Percentiles rank a stretch among this genome's conserved stretches.
Conservation (phyloP, 2,888 invertebrate genomes). For the Brachypalpus laphriformis region DNA sequence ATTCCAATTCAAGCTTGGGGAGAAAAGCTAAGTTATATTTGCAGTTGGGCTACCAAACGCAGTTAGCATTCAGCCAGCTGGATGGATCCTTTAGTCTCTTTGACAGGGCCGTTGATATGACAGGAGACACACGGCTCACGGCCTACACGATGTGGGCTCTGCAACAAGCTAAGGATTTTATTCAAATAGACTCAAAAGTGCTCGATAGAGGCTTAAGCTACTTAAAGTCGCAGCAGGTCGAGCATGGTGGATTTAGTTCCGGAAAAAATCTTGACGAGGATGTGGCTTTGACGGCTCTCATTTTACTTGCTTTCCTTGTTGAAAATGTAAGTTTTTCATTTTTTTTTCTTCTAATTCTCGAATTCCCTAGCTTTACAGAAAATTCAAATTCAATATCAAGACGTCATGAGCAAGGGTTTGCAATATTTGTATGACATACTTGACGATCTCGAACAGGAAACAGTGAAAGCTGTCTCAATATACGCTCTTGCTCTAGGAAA, state of each 20-base stretch:
- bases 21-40: constrained; percentile 85
- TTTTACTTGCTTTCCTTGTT: constrained; percentile 89
- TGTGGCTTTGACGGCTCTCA: constrained; percentile 90
- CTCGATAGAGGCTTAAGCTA: constrained; percentile 88
- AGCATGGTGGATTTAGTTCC: constrained; percentile 91
- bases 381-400: constrained; percentile 81
- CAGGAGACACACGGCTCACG: constrained; percentile 92
- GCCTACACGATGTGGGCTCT: constrained; percentile 92
- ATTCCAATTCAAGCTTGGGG: constrained; percentile 87
- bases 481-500: constrained; percentile 36
- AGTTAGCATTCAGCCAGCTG: constrained; percentile 91
- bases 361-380: background rate
- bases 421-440: constrained; percentile 6
- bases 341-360: background rate
- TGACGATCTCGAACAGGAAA: background rate
- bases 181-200: constrained; percentile 87
- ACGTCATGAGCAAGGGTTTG: constrained; percentile 87
- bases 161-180: constrained; percentile 86
- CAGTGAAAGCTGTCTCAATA: background rate
- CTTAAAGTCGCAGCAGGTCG: constrained; percentile 87
- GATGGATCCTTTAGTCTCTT: constrained; percentile 97
- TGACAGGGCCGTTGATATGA: constrained; percentile 79
- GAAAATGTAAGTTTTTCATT: constrained; percentile 83
- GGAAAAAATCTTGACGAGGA: constrained; percentile 87
- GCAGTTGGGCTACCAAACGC: constrained; percentile 94